A percentile compares a stretch with the other conserved stretches of the same genome.
Evolutionary conservation across 2,113 vertebrate species (phyloP).

Genomic region (Motacilla alba): DNA sequence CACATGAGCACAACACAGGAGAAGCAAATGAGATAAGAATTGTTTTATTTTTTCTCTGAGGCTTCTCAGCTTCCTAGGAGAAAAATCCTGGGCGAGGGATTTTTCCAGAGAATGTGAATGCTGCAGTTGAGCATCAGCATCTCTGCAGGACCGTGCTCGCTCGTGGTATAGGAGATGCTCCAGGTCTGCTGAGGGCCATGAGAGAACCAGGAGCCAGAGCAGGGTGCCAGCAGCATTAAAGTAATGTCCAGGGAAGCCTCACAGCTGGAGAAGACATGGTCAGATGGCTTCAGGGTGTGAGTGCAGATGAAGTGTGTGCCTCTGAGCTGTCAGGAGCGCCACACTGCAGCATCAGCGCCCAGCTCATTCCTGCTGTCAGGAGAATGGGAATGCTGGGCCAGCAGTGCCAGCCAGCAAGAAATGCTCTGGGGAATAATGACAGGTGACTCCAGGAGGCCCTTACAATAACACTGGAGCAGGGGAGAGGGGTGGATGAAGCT

Average conservation of each 20-base stretch:
- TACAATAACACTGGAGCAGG: not conserved
- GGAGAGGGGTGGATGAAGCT: not conserved
- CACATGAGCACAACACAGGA: too few species aligned
- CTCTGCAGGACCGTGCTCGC: not conserved
- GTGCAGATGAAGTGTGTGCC: not conserved
- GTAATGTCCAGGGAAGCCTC: accelerated
- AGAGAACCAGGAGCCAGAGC: not conserved
- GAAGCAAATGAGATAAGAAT: too few species aligned
- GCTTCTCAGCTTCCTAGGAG: too few species aligned
- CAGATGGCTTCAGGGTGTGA: not conserved
- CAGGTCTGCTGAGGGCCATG: accelerated
- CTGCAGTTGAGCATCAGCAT: not conserved
- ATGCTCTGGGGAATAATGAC: not conserved
- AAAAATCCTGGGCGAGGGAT: too few species aligned
- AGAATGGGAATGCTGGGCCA: not conserved
- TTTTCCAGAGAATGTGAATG: too few species aligned
- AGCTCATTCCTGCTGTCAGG: not conserved
- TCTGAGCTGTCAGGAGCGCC: not conserved
- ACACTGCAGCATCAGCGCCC: not conserved
- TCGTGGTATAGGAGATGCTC: not conserved
- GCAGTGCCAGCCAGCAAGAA: not conserved
- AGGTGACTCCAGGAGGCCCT: not conserved
- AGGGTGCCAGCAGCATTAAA: not conserved
- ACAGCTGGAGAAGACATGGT: not conserved
- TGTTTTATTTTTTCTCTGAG: too few species aligned